These are phyloP conservation scores for Cathartes aura DNA, from an alignment of 2,113 vertebrate species.

Conservation along the genomic window DNA sequence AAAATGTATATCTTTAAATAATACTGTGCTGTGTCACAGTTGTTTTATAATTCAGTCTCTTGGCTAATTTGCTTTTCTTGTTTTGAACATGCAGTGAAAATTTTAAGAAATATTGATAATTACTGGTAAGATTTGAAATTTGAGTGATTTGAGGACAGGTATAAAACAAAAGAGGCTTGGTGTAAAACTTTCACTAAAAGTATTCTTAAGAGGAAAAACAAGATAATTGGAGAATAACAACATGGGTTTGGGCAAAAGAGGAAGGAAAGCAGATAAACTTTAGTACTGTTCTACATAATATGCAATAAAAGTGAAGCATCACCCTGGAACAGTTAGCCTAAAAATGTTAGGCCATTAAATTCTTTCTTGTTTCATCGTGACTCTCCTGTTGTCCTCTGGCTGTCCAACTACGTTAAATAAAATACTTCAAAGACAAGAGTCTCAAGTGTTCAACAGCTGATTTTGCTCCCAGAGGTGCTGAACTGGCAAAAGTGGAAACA, in stretches of 20 bases:
- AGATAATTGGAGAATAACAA: background rate
- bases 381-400: conserved; percentile 13
- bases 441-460: conserved; percentile 19
- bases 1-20: background rate
- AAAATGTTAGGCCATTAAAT: conserved; percentile 13
- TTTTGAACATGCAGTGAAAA: background rate
- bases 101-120: background rate
- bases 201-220: background rate
- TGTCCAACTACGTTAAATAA: conserved; percentile 1
- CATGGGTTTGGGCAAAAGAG: background rate
- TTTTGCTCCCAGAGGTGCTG: conserved; percentile 45
- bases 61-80: background rate
- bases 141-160: background rate
- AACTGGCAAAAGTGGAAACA: conserved; percentile 24
- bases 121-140: background rate
- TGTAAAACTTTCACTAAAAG: background rate
- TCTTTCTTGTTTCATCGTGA: conserved; percentile 3
- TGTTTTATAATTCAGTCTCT: background rate
- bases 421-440: conserved; percentile 20
- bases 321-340: background rate
- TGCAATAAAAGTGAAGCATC: background rate
- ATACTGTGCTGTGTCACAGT: background rate
- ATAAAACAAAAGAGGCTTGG: background rate
- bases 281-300: background rate
- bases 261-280: background rate